A percentile compares a stretch with the other conserved stretches of the same genome.
Conservation (phyloP, 2,113 vertebrate species). For the Promerops cafer region DNA sequence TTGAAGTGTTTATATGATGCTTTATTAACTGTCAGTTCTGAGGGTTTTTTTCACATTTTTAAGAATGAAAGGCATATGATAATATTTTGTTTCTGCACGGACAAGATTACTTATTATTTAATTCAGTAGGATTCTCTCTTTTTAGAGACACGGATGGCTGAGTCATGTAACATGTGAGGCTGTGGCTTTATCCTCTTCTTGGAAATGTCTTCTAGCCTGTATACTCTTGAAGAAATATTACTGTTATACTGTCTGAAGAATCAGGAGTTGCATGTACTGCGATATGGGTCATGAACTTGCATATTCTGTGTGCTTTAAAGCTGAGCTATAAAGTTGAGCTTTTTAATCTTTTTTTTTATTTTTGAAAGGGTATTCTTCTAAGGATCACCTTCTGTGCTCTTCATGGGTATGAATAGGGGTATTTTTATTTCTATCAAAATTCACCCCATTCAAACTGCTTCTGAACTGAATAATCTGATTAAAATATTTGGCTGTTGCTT, state of each 20-base stretch:
- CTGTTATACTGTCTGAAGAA: not conserved
- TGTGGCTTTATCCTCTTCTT: not conserved
- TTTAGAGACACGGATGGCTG: not conserved
- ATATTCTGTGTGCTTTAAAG: not conserved
- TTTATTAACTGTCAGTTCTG: not conserved
- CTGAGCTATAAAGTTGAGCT: not conserved
- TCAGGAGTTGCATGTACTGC: not conserved
- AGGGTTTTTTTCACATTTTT: not conserved
- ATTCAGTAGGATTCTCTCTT: not conserved
- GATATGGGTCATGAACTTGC: not conserved
- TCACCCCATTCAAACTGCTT: not conserved
- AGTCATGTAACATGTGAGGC: not conserved
- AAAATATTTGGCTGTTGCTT: not conserved
- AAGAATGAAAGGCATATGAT: not conserved
- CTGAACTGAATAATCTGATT: not conserved
- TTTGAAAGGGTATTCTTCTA: not conserved
- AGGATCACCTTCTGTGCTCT: not conserved
- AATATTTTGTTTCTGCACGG: not conserved
- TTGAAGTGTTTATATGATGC: not conserved
- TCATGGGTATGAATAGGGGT: not conserved
- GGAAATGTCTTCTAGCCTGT: not conserved
- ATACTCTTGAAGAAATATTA: not conserved
- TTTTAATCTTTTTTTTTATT: not conserved
- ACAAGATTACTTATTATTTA: not conserved
- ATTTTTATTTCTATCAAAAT: not conserved